Evolutionary conservation across 2,888 invertebrate genomes (phyloP).

Genomic region (Cremastobaeus sp.): DNA sequence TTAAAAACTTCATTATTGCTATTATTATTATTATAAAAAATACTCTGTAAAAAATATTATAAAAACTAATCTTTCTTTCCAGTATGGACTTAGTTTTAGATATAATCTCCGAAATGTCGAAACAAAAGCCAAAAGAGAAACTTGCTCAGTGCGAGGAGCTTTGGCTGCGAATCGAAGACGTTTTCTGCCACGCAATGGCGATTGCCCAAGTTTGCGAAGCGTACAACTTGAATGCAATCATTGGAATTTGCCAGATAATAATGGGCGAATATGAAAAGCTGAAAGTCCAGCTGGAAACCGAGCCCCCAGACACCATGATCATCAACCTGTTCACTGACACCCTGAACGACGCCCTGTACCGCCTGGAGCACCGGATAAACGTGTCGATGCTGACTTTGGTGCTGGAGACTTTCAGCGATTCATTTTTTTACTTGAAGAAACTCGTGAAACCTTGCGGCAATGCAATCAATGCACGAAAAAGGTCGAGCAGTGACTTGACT

Average conservation of each 20-base stretch:
- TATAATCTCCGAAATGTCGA: slow-evolving; percentile 70
- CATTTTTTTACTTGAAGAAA: slow-evolving; percentile 72
- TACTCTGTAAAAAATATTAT: too few relatives aligned
- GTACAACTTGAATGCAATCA: slow-evolving; percentile 76
- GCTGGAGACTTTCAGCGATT: slow-evolving; percentile 78
- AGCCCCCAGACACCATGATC: slow-evolving; percentile 78
- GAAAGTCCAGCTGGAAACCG: slow-evolving; percentile 69
- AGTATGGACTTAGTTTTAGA: slow-evolving; percentile 76
- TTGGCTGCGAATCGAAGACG: slow-evolving; percentile 75
- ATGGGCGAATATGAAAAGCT: slow-evolving; percentile 75
- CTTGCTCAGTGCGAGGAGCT: slow-evolving; percentile 67
- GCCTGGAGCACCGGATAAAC: slow-evolving; percentile 84
- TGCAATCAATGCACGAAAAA: slow-evolving; percentile 67
- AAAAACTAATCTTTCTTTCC: neutral
- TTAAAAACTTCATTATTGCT: too few relatives aligned
- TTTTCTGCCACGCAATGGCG: slow-evolving; percentile 77
- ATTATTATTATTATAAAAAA: too few relatives aligned
- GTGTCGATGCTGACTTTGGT: slow-evolving; percentile 82
- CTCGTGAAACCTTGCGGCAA: slow-evolving; percentile 74
- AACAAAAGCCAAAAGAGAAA: slow-evolving; percentile 66
- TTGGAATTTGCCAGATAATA: slow-evolving; percentile 76
- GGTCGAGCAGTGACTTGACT: slow-evolving; percentile 78
- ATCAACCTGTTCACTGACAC: slow-evolving; percentile 82
- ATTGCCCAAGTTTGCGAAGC: slow-evolving; percentile 77
- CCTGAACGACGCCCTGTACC: slow-evolving; percentile 82